Base-by-base conservation (phyloP, 2,888 invertebrate species). In the Octonoba sinensis region DNA sequence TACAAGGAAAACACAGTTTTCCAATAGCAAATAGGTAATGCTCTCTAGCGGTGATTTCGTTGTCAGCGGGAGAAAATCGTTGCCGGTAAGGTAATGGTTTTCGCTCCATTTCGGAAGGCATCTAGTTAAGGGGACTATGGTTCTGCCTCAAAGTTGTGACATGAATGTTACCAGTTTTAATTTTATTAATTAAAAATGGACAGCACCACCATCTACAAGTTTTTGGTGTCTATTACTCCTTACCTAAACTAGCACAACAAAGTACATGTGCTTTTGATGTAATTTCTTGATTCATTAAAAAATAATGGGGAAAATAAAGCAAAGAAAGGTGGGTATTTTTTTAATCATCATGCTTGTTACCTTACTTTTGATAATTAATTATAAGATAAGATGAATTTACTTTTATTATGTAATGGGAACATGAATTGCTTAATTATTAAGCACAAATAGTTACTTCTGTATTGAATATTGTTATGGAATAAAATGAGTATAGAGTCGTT, bases 291-390 rank as follows among this genome's bases (percentile, higher is more conserved):
- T 56, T 56, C 12, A 22, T 60, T 60, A 60, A 60, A 22, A 60
- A 24, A 60, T 60, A 60, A 13, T 60, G 60, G 24, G 60, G 20
- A 60, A 59, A 54, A 60, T 11, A 27, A 22, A 3, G 60, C 60
- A 60, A 60, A 60, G 18, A 60, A 15, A 54, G 54, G 54, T 3
- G 60, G 20, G 60, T 60, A 60, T 60, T 60, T 60, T 60, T 60
- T 60, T 22, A 60, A 60, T 60, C 11, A 60, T 60, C 60, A 60
- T 20, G 27, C 12, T 15, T 11, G 60, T 60, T 60, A 60, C 60
- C 60, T 60, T 60, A 22, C 18, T 22, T 22, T 60, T 60, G 12
- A 60, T 1, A 22, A 60, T 22, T 60, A 60, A 60, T 60, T 22
- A 60, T 60, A 20, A n/a, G 36, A 8, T 36, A 36, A 36, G 24